These are phyloP conservation scores for Drosophila mimetica DNA, from an alignment of 2,888 invertebrate genomes.

Conservation along the genomic window DNA sequence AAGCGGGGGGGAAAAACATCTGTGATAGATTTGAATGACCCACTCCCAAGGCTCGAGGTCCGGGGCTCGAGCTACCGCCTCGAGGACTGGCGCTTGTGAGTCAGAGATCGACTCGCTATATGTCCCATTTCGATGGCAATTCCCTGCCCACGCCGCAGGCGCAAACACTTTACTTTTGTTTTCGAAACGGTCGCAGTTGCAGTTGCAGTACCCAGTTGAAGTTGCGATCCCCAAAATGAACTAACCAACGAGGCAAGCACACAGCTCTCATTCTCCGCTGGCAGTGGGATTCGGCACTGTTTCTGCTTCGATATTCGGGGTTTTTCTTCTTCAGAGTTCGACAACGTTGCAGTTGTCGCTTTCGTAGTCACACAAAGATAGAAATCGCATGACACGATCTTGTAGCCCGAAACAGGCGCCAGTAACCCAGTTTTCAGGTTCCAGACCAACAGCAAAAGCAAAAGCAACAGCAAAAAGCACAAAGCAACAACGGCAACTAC, in stretches of 20 bases:
- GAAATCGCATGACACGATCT: conserved; percentile 80
- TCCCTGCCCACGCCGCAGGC: conserved; percentile 51
- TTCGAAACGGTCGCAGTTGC: conserved; percentile 55
- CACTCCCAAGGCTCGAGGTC: conserved; percentile 40
- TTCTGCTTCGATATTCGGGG: conserved; percentile 41
- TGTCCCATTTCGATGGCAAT: conserved; percentile 44
- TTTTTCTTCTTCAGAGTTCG: conserved; percentile 76
- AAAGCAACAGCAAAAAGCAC: conserved; percentile 26
- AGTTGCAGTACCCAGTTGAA: conserved; percentile 35
- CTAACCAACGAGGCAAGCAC: conserved; percentile 14
- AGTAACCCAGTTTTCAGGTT: conserved; percentile 79
- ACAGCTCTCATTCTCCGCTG: conserved; percentile 53
- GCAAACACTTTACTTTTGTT: conserved; percentile 78
- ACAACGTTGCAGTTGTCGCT: conserved; percentile 74
- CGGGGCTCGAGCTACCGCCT: conserved; percentile 27
- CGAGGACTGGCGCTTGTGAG: conserved; percentile 62
- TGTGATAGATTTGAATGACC: conserved; percentile 41
- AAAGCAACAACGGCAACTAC: conserved; percentile 31
- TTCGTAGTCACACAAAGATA: conserved; percentile 75
- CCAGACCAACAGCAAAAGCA: conserved; percentile 45
- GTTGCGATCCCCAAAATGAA: conserved; percentile 37
- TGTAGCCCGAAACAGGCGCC: conserved; percentile 81
- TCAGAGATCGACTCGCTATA: conserved; percentile 65
- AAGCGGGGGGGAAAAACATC: conserved; percentile 29
- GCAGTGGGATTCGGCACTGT: conserved; percentile 32